These are phyloP conservation scores for Antrozous pallidus DNA, from an alignment of 2,797 vertebrate genomes.

Conservation along the genomic window DNA sequence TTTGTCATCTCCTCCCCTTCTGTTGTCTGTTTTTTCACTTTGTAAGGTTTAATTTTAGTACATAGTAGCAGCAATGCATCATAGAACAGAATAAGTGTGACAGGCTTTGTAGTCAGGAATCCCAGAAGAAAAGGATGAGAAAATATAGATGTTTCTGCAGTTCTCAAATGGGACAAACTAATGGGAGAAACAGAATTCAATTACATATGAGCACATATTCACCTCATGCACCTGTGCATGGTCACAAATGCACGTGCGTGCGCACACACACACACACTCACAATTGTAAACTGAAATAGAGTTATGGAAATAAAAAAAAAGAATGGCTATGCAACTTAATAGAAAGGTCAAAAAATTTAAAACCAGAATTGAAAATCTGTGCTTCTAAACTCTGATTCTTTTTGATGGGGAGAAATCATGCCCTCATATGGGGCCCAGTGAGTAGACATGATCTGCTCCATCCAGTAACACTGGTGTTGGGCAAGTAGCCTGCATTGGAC, in stretches of 20 bases:
- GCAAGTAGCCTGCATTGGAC: neutral
- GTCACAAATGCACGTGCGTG: no score
- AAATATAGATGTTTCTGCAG: neutral
- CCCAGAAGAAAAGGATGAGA: neutral
- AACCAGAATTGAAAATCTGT: neutral
- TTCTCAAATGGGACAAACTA: neutral
- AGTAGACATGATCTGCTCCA: neutral
- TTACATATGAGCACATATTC: neutral
- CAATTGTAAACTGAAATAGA: neutral
- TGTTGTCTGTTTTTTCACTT: neutral
- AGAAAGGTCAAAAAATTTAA: neutral
- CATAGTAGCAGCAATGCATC: neutral
- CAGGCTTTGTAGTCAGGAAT: neutral
- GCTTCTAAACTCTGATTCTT: neutral
- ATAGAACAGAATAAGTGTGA: neutral
- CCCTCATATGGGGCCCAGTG: neutral
- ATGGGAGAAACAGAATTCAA: neutral
- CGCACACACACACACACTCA: neutral
- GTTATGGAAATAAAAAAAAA: neutral
- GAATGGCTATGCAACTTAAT: neutral
- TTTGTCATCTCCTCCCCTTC: neutral
- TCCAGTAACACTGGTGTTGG: neutral
- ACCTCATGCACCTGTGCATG: neutral
- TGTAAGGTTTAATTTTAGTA: slow-evolving; percentile 5
- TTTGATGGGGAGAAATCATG: neutral